Evolutionary conservation across 1,140 invertebrate genomes (phyloP), one percentile per base, ranked within the genome.

Genomic region (Potamilus streckersoni): DNA sequence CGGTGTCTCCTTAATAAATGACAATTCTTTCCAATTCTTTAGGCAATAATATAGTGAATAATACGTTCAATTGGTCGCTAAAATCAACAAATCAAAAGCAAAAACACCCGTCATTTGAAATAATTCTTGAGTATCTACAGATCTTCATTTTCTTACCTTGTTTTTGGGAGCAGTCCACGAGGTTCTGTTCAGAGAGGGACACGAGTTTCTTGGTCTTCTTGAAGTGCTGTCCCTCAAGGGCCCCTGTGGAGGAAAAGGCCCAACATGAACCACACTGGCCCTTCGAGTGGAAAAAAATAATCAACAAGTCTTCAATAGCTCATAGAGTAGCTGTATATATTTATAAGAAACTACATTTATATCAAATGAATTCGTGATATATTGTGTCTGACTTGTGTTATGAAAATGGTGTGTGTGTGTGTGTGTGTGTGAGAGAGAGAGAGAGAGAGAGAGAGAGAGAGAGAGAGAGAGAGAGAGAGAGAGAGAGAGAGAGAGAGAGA

Each of bases 151-250:
- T 17, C 70, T 69, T 59, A 78, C 81, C 81, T 65, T 73, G 69
- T 58, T 67, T 69, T 68, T 68, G 75, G 3, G 96, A 97, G 86
- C 98, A 99, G 91, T 99, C 98, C 31, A 99, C 92, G 62, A 99
- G 91, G 89, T 99, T 98, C 91, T 99, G 98, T 91, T 99, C 98
- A 80, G 96, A 97, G 0, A 99, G 92, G 4, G 96, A 97, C 5
- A 98, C 93, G n/a, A 99, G 91, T 80, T 93, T 92, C 58, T 94
- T 94, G 38, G 92, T 93, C 88, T 95, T 93, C 76, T 96, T 93
- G 90, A 95, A 97, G 90, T 98, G 95, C 89, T 99, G 98, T 27
- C 95, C 97, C 92, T 99, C 98, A 49, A 99, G 90, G 0, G 97
- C 91, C 38, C 97, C 98, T 79, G 96, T 99, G 19, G 94, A 90